Conservation (phyloP, 2,888 invertebrate species). For the Melieria omissa region DNA sequence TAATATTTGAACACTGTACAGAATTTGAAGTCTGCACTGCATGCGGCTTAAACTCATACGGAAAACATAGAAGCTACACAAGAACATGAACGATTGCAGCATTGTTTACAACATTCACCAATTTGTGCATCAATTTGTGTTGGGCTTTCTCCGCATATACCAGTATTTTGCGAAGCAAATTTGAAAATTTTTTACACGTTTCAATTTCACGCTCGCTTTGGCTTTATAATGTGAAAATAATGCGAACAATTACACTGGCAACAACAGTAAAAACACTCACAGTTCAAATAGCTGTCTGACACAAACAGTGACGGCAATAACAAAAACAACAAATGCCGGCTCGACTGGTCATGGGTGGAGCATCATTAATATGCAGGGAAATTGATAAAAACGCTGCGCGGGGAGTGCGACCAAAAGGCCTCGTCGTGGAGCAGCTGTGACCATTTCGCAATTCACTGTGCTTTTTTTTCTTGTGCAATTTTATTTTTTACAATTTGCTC, state of each 20-base stretch:
- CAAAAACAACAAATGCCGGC: constrained; percentile 10
- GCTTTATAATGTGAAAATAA: constrained; percentile 37
- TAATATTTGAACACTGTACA: too few relatives aligned
- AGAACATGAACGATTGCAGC: too few relatives aligned
- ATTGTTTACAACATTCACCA: too few relatives aligned
- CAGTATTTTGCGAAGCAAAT: too few relatives aligned
- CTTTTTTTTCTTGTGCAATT: not conserved
- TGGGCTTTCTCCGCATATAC: too few relatives aligned
- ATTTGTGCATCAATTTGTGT: too few relatives aligned
- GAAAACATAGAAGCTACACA: too few relatives aligned
- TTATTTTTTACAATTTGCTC: too few relatives aligned
- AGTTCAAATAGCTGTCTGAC: too few relatives aligned
- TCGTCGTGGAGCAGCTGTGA: constrained; percentile 12
- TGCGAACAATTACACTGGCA: constrained; percentile 8
- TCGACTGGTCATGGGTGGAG: not conserved
- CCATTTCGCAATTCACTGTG: not conserved
- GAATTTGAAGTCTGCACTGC: too few relatives aligned
- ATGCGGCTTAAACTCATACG: too few relatives aligned
- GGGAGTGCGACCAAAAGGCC: constrained; percentile 3
- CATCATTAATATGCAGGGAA: constrained; percentile 22
- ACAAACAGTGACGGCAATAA: too few relatives aligned
- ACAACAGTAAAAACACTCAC: not conserved
- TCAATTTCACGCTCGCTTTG: constrained; percentile 31
- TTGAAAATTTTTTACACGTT: not conserved
- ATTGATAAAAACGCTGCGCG: not conserved